Base-by-base conservation (phyloP, 1,140 invertebrate genomes). In the Drosophila subpulchrella region DNA sequence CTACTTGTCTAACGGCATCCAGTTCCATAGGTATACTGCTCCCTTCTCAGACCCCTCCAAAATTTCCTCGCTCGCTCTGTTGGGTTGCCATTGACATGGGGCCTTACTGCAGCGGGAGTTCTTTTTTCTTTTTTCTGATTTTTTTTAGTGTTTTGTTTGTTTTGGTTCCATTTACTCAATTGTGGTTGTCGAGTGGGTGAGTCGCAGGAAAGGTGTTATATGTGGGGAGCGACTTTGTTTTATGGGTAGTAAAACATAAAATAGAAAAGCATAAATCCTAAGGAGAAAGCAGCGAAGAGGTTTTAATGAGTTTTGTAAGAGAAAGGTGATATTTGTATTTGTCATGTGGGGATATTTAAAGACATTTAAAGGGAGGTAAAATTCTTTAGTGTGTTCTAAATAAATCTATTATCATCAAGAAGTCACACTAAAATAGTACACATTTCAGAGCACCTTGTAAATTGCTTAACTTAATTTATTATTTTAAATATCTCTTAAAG, bases 1-100 rank as follows among this genome's bases (percentile, higher is more conserved):
- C 53, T 48, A 50, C 51, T 54, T 75, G 72, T 75, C 72, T 75
- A 75, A 66, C 73, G 72, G 70, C 71, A 53, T 36, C 48, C 39
- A 32, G 59, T 44, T 51, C 27, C 36, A 56, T 34, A n/a, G 53
- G 11, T 62, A 36, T 36, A 17, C 17, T 24, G 12, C 34, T 32
- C 32, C 17, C 15, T 39, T 7, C 20, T 34, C 27, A 8, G 10
- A 12, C 54, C 54, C 38, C 47, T 10, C 11, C n/a, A 51, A 20
- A 32, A 12, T 44, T 57, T 8, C 20, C 24, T 42, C 10, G 15
- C 30, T 41, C 65, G 67, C 65, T 58, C 41, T 27, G 67, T 41
- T 71, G 67, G 51, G 6, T 51, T 71, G 51, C 51, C 67, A 71
- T 71, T 71, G 53, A 48, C 65, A 58, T 36, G 67, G 65, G 51